phyloP scores from a whole-genome alignment of 2,888 invertebrate species.

The Drosophila mercatorum region DNA sequence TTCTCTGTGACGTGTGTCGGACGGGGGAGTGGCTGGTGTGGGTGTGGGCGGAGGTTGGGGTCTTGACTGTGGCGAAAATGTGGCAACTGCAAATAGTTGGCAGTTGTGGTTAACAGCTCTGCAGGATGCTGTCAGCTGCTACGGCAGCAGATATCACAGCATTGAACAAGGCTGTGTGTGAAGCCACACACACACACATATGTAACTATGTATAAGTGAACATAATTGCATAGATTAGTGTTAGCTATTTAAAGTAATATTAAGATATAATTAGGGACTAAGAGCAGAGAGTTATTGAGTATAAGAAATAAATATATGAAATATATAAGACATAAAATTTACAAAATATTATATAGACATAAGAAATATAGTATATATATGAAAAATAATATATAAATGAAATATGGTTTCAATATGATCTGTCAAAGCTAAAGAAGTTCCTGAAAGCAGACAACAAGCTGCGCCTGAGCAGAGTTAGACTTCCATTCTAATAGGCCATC shows the following conservation, averaged over 20 bases:
- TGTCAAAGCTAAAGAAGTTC: too few relatives aligned
- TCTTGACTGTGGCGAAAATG: constrained; percentile 31
- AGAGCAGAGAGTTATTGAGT: neutral
- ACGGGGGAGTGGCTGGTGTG: neutral
- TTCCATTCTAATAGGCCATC: too few relatives aligned
- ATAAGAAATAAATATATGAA: neutral
- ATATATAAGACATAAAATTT: neutral
- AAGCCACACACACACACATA: constrained; percentile 1
- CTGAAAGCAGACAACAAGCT: too few relatives aligned
- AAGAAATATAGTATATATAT: too few relatives aligned
- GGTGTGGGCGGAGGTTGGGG: neutral
- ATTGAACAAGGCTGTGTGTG: constrained; percentile 7
- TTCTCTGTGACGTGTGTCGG: constrained; percentile 57
- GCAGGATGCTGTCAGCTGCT: constrained; percentile 48
- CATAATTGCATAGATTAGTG: neutral
- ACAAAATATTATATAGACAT: too few relatives aligned
- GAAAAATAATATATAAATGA: too few relatives aligned
- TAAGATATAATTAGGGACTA: neutral
- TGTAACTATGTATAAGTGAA: neutral
- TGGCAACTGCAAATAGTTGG: constrained; percentile 40
- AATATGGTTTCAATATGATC: too few relatives aligned
- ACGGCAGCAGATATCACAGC: constrained; percentile 33
- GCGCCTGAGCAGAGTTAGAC: too few relatives aligned
- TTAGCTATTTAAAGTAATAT: neutral
- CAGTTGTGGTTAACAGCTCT: constrained; percentile 33